phyloP scores from a whole-genome alignment of 1,140 invertebrate genomes.

The Atta cephalotes region DNA sequence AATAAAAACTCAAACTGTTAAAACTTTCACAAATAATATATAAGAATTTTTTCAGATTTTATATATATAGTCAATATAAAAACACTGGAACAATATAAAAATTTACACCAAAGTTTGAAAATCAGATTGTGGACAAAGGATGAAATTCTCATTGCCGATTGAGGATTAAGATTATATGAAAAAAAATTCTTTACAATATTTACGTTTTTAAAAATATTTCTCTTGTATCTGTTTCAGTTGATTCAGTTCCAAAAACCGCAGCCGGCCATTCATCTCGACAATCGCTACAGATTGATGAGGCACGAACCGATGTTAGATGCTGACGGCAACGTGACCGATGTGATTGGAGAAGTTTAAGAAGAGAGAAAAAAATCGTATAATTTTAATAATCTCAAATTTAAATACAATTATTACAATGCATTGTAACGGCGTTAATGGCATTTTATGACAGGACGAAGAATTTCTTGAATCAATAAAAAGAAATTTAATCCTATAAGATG shows the following conservation, averaged over 20 bases:
- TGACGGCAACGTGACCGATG: conserved; percentile 75
- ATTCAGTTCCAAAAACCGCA: conserved; percentile 24
- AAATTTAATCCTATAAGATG: neutral
- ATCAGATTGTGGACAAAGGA: no score
- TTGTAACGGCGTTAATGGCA: neutral
- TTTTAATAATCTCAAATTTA: neutral
- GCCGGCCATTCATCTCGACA: conserved; percentile 83
- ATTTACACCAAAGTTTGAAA: no score
- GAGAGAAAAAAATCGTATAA: neutral
- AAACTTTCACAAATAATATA: no score
- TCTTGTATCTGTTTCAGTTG: conserved; percentile 69
- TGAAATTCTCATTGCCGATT: no score
- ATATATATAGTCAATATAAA: no score
- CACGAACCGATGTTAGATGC: conserved; percentile 82
- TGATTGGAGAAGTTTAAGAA: conserved; percentile 71
- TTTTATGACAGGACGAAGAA: neutral
- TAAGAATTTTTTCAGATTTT: no score
- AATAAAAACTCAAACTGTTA: no score
- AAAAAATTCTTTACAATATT: neutral
- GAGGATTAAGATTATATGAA: neutral
- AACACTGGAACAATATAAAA: no score
- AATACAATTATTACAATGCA: neutral
- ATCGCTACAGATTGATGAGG: conserved; percentile 83
- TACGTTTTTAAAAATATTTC: neutral
- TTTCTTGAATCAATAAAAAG: conserved; percentile 23